Evolutionary conservation across 2,113 vertebrate genomes (phyloP), one percentile per base, ranked within the genome.

Genomic region (Micromys minutus): DNA sequence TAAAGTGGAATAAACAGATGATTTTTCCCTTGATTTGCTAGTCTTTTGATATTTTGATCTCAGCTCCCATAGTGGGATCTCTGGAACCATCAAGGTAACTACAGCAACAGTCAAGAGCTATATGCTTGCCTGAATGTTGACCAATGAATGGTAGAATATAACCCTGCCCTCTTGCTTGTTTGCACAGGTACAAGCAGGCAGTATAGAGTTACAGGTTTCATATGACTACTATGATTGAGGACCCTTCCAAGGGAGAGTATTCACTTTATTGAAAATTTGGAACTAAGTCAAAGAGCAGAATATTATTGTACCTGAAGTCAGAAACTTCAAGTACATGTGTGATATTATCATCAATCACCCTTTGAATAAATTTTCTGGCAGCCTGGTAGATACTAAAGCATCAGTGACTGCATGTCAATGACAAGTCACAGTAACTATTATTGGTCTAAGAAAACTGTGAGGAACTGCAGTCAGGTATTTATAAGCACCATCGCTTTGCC

Each of bases 21-120:
- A 31, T 36, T 39, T 84, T 19, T 4, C 71, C 36, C 11, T 57
- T 52, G 26, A n/a, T 39, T 39, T 31, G 34, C 57, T 92, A 26
- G 81, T 92, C 22, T 93, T 91, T 77, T 76, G 52, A 50, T 96
- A 96, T 95, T 94, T 96, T 92, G 77, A 96, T 90, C 85, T 90
- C 67, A 61, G 67, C 9, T 93, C 75, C 42, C 59, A 8, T 72
- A 42, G 91, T 80, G 34, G 13, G 7, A 87, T 67, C 77, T 89
- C 75, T 97, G 77, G 45, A 85, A 67, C 75, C 87, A 87, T 94
- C 87, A 85, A 89, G 76, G 94, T 97, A 96, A 85, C 90, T 72
- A 96, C 31, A 67, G 96, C 71, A 96, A 96, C 75, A 81, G 39
- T 77, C 93, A 87, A 89, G 74, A 52, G 45, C 24, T 65, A 74